Percentiles rank a stretch among this genome's conserved stretches.
phyloP scores from a whole-genome alignment of 2,888 invertebrate genomes.

The Pherbina coryleti region DNA sequence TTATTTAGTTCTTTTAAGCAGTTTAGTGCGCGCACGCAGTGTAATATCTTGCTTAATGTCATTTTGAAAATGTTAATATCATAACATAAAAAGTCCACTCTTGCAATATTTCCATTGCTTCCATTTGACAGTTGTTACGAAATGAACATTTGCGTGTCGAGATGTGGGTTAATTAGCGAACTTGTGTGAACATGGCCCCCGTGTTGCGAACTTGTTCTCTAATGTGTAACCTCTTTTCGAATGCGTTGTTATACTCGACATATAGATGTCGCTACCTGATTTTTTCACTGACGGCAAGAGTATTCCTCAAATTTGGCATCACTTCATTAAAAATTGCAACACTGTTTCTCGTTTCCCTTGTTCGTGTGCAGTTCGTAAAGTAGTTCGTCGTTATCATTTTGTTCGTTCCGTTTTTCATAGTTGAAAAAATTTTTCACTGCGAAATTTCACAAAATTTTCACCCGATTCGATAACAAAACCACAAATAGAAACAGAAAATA shows the following conservation, averaged over 20 bases:
- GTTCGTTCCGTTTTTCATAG: constrained; percentile 21
- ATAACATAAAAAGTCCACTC: no score
- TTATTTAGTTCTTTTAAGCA: no score
- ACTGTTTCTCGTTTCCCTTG: not conserved
- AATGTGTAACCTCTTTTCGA: not conserved
- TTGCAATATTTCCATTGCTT: no score
- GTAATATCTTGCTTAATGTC: no score
- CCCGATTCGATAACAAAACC: constrained; percentile 21
- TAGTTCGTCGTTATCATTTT: constrained; percentile 2
- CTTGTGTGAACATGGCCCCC: no score
- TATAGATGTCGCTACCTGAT: not conserved
- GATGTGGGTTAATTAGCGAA: no score
- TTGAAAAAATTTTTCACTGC: constrained; percentile 20
- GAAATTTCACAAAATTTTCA: constrained; percentile 29
- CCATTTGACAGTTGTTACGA: no score
- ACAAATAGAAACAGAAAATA: not conserved
- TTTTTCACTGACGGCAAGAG: not conserved
- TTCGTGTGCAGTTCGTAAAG: constrained; percentile 17
- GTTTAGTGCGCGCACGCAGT: no score
- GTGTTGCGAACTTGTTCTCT: no score
- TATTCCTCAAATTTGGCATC: not conserved
- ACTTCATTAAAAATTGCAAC: not conserved
- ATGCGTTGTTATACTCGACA: not conserved
- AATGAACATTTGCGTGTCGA: no score
- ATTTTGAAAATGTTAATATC: no score